Evolutionary conservation across 2,113 vertebrate genomes (phyloP).

Genomic region (Octodon degus): DNA sequence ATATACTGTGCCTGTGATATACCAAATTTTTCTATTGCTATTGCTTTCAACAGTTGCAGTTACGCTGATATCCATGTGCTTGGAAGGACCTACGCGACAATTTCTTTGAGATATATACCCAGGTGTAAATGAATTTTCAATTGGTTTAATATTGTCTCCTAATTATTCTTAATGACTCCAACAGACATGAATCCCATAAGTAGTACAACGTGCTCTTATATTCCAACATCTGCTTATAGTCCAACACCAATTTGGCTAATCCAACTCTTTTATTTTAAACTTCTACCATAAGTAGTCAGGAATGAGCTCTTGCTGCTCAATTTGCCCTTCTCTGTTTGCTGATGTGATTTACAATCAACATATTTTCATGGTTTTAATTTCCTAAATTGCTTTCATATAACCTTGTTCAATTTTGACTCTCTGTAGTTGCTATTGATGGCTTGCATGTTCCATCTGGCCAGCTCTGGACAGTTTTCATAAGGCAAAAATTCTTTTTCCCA

Average conservation of each 20-base stretch:
- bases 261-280: background rate
- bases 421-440: too few species aligned
- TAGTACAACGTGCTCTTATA: background rate
- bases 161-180: background rate
- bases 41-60: background rate
- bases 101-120: background rate
- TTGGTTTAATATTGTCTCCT: background rate
- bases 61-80: rapidly evolving
- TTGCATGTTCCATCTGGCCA: background rate
- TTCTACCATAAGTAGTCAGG: background rate
- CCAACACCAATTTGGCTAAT: background rate
- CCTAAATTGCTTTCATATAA: background rate
- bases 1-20: background rate
- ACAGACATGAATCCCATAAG: background rate
- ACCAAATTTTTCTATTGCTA: too few species aligned
- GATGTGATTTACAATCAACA: background rate
- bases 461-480: background rate
- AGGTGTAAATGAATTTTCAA: background rate
- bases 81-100: background rate
- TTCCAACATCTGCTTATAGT: background rate
- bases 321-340: background rate
- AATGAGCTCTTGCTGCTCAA: background rate
- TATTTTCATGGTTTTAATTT: background rate
- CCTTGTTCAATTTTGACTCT: background rate
- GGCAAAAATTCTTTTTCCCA: background rate